These are phyloP conservation scores for Archaeoteleia sp. DNA, from an alignment of 2,888 invertebrate genomes.

Conservation along the genomic window DNA sequence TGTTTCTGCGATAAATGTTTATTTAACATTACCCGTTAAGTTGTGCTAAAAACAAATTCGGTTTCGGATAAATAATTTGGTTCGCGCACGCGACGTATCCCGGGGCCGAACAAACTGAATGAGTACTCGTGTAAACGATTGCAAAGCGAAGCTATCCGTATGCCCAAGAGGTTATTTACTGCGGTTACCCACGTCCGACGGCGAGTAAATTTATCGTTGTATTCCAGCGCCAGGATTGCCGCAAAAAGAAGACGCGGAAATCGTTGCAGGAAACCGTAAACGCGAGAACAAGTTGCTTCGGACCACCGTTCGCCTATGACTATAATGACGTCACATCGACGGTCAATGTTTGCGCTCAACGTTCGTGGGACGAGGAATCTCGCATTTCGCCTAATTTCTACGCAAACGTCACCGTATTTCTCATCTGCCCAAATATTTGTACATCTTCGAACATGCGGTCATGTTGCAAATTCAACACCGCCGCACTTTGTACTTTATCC, in stretches of 20 bases:
- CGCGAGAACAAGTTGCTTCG: neutral
- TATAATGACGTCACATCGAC: constrained; percentile 8
- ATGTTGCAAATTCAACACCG: too few relatives aligned
- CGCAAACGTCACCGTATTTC: neutral
- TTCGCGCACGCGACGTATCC: neutral
- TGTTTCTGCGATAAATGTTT: too few relatives aligned
- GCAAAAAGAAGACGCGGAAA: constrained; percentile 11
- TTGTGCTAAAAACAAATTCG: too few relatives aligned
- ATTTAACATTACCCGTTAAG: too few relatives aligned
- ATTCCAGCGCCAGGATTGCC: constrained; percentile 1
- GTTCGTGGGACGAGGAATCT: neutral
- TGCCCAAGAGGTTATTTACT: constrained; percentile 30
- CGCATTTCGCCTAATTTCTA: neutral
- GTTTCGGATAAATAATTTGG: constrained; percentile 9
- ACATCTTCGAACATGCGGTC: too few relatives aligned
- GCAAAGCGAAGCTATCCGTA: constrained; percentile 23
- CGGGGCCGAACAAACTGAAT: constrained; percentile 9
- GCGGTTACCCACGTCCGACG: constrained; percentile 32
- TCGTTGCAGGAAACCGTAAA: neutral
- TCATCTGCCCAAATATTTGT: too few relatives aligned
- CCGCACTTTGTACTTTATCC: too few relatives aligned
- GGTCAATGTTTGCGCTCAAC: neutral
- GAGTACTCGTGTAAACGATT: constrained; percentile 23
- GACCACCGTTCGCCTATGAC: neutral
- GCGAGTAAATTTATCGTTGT: constrained; percentile 27